Evolutionary conservation across 2,113 vertebrate genomes (phyloP), one percentile per base, ranked within the genome.

Genomic region (Corythoichthys intestinalis): DNA sequence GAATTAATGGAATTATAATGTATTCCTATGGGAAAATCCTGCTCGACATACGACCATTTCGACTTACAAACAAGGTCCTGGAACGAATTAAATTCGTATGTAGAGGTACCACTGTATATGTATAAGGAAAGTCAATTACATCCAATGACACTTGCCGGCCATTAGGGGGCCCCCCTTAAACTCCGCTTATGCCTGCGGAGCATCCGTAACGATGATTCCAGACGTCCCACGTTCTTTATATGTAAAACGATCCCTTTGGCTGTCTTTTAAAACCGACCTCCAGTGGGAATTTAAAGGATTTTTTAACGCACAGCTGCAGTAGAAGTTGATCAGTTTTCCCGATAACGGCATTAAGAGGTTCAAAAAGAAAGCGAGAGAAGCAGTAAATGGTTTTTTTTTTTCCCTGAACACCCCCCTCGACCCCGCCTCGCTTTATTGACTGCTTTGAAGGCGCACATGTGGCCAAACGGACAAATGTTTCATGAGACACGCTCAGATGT

Each of bases 401-500:
- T 78, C 79, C 15, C 41, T 44, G 6, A 7, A 44, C 41, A 1
- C 41, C 28, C 53, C 52, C 2, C 20, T 20, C n/a, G 13, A 15
- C 14, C 4, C 4, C 10, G 4, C 53, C 53, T 12, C 20, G 58
- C 60, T 88, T 85, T 82, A 86, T 78, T 82, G 72, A 76, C 73
- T 74, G 61, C 75, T 77, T 80, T 85, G 83, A 84, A 80, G 83
- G 65, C 56, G 67, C 68, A 74, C 74, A 83, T 78, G 83, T 71
- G 80, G 80, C 79, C 54, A 15, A 58, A 58, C 56, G 52, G 80
- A 79, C 79, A 77, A 79, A 80, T 75, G 76, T 65, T 84, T 80
- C 65, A 76, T 72, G 71, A 85, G 82, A 79, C 61, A 61, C 28
- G 66, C 71, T 73, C 69, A 58, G 62, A 83, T 80, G 66, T 79